Base-by-base conservation (phyloP, 2,113 vertebrate species). In the Pollachius pollachius region DNA sequence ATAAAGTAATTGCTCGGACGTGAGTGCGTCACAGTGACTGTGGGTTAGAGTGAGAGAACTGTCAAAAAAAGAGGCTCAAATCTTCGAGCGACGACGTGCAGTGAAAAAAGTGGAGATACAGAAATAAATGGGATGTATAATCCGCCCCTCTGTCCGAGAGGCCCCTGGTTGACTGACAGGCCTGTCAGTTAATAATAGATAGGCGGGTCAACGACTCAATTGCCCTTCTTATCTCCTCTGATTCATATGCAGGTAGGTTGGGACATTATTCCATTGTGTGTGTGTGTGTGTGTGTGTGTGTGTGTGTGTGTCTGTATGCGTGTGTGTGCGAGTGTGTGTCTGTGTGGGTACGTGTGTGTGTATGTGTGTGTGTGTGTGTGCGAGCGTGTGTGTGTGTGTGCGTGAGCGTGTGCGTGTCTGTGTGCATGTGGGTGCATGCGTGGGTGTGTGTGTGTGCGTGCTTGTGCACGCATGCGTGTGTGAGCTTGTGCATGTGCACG, bases 281-380 rank as follows among this genome's bases (percentile, higher is more conserved):
- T 48, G 41, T 48, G 41, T 48, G 11, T 48, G 58, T 18, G n/a
- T 12, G 57, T 37, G 17, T 52, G 18, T 56, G 58, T 61, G 62
- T 25, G 11, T 34, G 8, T 27, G 21, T 15, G 7, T 9, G n/a
- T 9, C 12, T 8, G 18, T 18, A 1, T 48, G 41, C 12, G 41
- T 48, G 41, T 48, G 41, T 48, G 41, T 61, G 9, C 8, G 18
- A 0, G 59, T 61, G 21, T 23, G 12, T 61, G 18, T 37, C 27
- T 34, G 16, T 37, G 27, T 34, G 15, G n/a, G 25, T 64, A 11
- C 17, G 11, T 34, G 62, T 34, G 4, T 34, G 2, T 17, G 15
- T 64, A 15, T 34, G 15, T 63, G 62, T 37, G 61, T 62, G 23
- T 21, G 60, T 62, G 19, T 62, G 60, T 56, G 58, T 64, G 62